Evolutionary conservation across 2,113 vertebrate genomes (phyloP).

Genomic region (Gopherus evgoodei): DNA sequence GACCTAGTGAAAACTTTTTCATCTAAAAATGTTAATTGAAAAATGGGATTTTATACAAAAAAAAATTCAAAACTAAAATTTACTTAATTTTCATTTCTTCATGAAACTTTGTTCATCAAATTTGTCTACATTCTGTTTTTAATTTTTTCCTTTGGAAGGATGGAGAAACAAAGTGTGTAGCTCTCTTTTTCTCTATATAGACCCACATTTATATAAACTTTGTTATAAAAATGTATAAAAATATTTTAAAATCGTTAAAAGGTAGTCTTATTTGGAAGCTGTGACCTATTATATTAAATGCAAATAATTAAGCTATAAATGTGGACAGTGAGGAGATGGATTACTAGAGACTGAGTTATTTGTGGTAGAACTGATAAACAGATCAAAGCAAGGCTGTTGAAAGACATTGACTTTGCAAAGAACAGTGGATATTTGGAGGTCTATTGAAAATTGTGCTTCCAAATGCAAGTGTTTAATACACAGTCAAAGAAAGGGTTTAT

Average conservation of each 20-base stretch:
- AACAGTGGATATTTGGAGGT: background rate
- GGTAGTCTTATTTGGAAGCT: no score
- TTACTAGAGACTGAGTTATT: background rate
- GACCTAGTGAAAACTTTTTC: background rate
- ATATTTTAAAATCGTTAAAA: no score
- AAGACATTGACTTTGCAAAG: background rate
- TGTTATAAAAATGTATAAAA: no score
- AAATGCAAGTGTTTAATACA: background rate
- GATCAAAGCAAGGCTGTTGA: background rate
- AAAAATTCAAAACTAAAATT: background rate
- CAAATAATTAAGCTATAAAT: background rate
- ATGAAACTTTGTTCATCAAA: background rate
- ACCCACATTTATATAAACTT: no score
- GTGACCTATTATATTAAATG: background rate
- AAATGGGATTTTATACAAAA: background rate
- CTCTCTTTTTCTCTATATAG: no score
- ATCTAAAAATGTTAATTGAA: background rate
- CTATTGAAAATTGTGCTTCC: background rate
- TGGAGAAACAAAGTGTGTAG: no score
- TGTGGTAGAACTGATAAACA: background rate
- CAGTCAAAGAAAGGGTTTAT: background rate
- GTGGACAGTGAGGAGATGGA: background rate
- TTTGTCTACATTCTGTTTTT: no score
- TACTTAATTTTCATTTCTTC: no score
- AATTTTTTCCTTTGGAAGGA: no score